Evolutionary conservation across 2,797 vertebrate species (phyloP), one percentile per base, ranked within the genome.

Genomic region (Diceros bicornis): DNA sequence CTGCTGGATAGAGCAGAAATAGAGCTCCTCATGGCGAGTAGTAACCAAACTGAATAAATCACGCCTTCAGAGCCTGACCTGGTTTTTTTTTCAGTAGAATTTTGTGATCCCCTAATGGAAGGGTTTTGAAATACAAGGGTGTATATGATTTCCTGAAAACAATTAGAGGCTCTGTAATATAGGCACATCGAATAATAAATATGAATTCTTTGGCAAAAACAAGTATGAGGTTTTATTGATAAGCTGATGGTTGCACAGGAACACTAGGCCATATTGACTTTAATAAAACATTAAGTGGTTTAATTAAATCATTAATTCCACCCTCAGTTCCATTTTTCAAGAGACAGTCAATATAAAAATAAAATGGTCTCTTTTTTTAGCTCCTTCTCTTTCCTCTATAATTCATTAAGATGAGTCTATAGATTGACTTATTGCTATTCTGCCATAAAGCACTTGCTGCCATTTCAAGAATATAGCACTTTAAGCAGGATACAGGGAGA

Each of bases 331-430:
- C 95, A 78, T 96, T 97, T 94, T 82, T 85, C 95, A 98, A 94
- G 69, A 97, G 82, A 89, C 29, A 85, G 71, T 95, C 86, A 79
- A 77, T 95, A 91, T 97, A 96, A 94, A 97, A 98, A 97, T 96
- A 92, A 94, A 96, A 94, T 82, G 59, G 44, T 74, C 97, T 94
- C 96, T 87, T 90, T 97, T 97, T 97, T 97, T 96, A 98, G 96
- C 52, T 57, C 29, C 69, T 89, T 78, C 85, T 95, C 89, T 87
- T 96, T 96, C 96, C 77, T 97, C 92, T 95, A 96, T 96, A 97
- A 98, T 97, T 97, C 89, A 97, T 93, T 94, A 83, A 68, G 93
- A 94, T 82, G 82, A 86, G 90, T 96, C 83, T 64, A 91, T 92
- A 97, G 94, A 97, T 97, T 89, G 91, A 93, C 92, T 96, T 96